Conservation (phyloP, 2,888 invertebrate genomes). For the Ectemnius lituratus region DNA sequence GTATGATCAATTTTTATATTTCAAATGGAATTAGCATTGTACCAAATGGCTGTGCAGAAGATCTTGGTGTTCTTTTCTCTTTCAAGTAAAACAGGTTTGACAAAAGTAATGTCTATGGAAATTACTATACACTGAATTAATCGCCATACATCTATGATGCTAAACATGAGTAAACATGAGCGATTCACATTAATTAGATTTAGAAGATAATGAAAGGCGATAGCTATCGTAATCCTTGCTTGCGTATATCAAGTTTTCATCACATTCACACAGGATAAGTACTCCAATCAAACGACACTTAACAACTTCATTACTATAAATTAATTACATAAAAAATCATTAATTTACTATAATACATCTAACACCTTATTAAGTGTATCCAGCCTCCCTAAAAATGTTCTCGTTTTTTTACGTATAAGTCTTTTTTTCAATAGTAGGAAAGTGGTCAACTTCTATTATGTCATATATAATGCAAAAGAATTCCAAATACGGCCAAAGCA, state of each 20-base stretch:
- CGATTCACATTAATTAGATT: conserved; percentile 45
- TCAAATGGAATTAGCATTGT: conserved; percentile 59
- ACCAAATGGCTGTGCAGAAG: conserved; percentile 51
- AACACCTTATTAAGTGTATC: conserved; percentile 71
- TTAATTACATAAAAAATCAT: conserved; percentile 76
- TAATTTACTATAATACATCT: conserved; percentile 76
- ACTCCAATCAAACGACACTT: conserved; percentile 71
- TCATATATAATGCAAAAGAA: conserved; percentile 71
- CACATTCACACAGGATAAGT: conserved; percentile 72
- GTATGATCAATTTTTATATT: conserved; percentile 44
- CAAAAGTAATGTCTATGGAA: conserved; percentile 43
- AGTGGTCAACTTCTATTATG: conserved; percentile 73
- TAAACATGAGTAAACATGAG: conserved; percentile 41
- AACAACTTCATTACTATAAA: conserved; percentile 72
- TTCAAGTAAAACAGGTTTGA: background rate
- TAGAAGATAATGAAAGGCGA: conserved; percentile 49
- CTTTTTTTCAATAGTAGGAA: conserved; percentile 68
- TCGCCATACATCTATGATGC: conserved; percentile 48
- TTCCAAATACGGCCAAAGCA: conserved; percentile 69
- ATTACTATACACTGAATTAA: conserved; percentile 50
- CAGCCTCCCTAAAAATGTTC: conserved; percentile 71
- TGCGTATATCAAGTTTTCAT: conserved; percentile 39
- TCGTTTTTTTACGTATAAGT: conserved; percentile 65
- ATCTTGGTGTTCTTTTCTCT: background rate
- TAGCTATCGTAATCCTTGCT: conserved; percentile 46